These are phyloP conservation scores for Oligia latruncula DNA, from an alignment of 2,888 invertebrate genomes.

Conservation along the genomic window DNA sequence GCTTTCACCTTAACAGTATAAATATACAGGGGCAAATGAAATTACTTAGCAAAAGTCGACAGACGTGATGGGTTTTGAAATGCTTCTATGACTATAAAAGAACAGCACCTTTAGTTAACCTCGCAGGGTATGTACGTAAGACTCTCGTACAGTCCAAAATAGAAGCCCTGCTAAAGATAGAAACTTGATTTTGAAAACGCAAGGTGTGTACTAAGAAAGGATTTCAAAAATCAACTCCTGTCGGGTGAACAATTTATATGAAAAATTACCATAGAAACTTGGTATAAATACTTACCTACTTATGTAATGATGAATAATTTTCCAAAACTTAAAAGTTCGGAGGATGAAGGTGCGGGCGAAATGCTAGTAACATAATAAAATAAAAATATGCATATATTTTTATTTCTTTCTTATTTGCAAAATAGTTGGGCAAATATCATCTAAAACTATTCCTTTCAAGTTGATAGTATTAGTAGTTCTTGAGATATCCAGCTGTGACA, in stretches of 20 bases:
- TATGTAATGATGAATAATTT: too few species aligned
- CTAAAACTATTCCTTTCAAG: too few species aligned
- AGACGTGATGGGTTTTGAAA: background rate
- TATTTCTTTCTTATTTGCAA: too few species aligned
- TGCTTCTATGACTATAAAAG: background rate
- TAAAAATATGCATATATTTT: too few species aligned
- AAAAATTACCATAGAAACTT: background rate
- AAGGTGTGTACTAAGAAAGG: background rate
- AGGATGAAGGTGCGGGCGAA: too few species aligned
- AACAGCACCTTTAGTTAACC: background rate
- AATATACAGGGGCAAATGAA: background rate
- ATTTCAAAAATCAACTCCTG: background rate
- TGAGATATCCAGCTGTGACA: too few species aligned
- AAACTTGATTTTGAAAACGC: background rate
- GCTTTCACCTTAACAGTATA: too few species aligned
- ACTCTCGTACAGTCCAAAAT: background rate
- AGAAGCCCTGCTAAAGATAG: background rate
- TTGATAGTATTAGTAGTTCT: too few species aligned
- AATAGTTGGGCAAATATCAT: too few species aligned
- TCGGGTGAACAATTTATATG: too few species aligned
- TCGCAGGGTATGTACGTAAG: background rate
- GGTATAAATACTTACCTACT: background rate
- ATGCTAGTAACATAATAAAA: too few species aligned
- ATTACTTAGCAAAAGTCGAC: background rate
- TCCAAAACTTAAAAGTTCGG: too few species aligned